Percentiles rank a stretch among this genome's conserved stretches.
Conservation (phyloP, 2,888 invertebrate species). For the Chrysopilus asiliformis region DNA sequence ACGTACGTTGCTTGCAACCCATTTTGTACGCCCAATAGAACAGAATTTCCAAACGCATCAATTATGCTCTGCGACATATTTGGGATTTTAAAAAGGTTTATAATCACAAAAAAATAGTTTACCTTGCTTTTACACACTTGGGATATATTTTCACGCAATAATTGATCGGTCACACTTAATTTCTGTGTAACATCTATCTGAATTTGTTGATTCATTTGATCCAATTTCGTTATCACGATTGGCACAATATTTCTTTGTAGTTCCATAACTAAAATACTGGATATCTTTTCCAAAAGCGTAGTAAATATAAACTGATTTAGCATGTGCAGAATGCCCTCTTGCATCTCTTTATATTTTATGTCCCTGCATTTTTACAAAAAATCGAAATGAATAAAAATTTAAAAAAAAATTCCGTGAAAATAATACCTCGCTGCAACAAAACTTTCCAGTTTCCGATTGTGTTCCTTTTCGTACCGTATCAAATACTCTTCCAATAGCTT, state of each 20-base stretch:
- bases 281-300: too few relatives aligned
- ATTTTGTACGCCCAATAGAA: slow-evolving; percentile 55
- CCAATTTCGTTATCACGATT: slow-evolving; percentile 52
- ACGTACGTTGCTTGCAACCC: slow-evolving; percentile 64
- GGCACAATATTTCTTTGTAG: slow-evolving; percentile 41
- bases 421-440: slow-evolving; percentile 28
- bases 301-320: slow-evolving; percentile 44
- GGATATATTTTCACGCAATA: slow-evolving; percentile 65
- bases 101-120: slow-evolving; percentile 10
- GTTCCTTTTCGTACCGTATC: slow-evolving; percentile 31
- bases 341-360: slow-evolving; percentile 38
- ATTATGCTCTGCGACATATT: slow-evolving; percentile 50
- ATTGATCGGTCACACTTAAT: slow-evolving; percentile 55
- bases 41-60: slow-evolving; percentile 57
- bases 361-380: slow-evolving; percentile 27
- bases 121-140: slow-evolving; percentile 72
- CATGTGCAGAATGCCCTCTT: slow-evolving; percentile 39
- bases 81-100: slow-evolving; percentile 7
- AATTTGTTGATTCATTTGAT: slow-evolving; percentile 59
- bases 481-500: slow-evolving; percentile 34
- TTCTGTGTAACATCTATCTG: slow-evolving; percentile 60
- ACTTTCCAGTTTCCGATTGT: slow-evolving; percentile 28
- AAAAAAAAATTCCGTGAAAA: not conserved
- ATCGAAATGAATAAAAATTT: too few relatives aligned
- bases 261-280: too few relatives aligned